Base-by-base conservation (phyloP, 2,113 vertebrate genomes). In the Nicator chloris region DNA sequence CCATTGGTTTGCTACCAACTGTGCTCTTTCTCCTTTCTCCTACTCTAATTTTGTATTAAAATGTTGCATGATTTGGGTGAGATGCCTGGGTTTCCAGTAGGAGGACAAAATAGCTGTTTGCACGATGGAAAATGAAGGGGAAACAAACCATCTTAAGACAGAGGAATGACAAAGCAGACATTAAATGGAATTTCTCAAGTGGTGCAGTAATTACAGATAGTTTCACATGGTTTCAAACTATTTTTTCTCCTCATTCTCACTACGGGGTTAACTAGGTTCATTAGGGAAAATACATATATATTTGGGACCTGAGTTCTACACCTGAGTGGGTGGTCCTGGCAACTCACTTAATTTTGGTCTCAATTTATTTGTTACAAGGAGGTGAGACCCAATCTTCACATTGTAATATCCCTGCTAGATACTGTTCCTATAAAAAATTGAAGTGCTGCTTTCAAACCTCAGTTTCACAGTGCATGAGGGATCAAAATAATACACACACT, bases 331-430 rank as follows among this genome's bases (percentile, higher is more conserved):
- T 95, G 93, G 95, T 92, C 90, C 77, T 76, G 57, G 86, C 5
- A 53, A 93, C 88, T 95, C 88, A 61, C 76, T 88, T 90, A 93
- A 95, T 93, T 93, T 88, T 87, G 65, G 61, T 89, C 82, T 95
- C 80, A 84, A 69, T 93, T 96, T 95, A 84, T 94, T 81, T 0
- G 0, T 90, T 92, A 86, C 65, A 72, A 78, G 49, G 50, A 93
- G 82, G 61, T 86, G 85, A 96, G 85, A 94, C 82, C 92, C 81
- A 93, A 94, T 93, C 72, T 83, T 90, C 90, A 68, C 76, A 65
- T 24, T 68, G 86, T 68, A 94, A 88, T 88, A 94, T 69, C 72
- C 61, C 64, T 70, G 60, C 69, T 90, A 90, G 72, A 75, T 35
- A 82, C 65, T 22, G 49, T 50, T 90, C 71, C 86, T 71, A 90